Evolutionary conservation across 1,140 invertebrate genomes (phyloP), one percentile per base, ranked within the genome.

Genomic region (Archivesica marissinica): DNA sequence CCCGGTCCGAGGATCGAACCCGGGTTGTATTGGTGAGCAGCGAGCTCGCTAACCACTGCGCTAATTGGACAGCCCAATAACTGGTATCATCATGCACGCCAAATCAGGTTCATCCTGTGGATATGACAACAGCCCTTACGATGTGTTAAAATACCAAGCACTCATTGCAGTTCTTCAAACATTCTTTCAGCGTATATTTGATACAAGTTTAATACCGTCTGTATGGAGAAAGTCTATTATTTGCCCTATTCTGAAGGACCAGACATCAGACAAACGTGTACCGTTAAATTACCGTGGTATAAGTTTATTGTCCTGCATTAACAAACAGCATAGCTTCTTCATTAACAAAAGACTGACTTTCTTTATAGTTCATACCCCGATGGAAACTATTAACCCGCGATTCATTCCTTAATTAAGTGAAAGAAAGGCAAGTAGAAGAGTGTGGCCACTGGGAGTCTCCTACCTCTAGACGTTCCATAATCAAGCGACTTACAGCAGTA

Each of bases 241-340:
- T 17, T 52, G 4, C 17, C 50, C 50, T n/a, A 7, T 52, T 23
- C 41, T 44, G 41, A 44, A 85, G 41, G 74, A 87, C 47, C 11
- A 17, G 6, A 52, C 39, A 23, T 25, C 70, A 30, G 88, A 89
- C 33, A 4, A 13, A 23, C 44, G 44, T 30, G 33, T 81, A 3
- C 84, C 88, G 7, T 52, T 87, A 50, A 85, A 86, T 33, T 89
- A 89, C 39, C 30, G 88, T 28, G 88, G 86, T 9, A 52, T 87
- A 11, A 86, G 86, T 66, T 35, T 89, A 17, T 28, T 77, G 15
- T 83, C 78, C 0, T 81, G 66, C 52, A 41, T 81, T 7, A 76
- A 23, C 17, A 87, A 88, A 70, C 44, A 84, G 15, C 86, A 86
- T 54, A 88, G 72, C 20, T 23, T 70, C 30, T 66, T 87, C 44